These are phyloP conservation scores for Volucella bombylans DNA, from an alignment of 2,888 invertebrate genomes.

Conservation along the genomic window DNA sequence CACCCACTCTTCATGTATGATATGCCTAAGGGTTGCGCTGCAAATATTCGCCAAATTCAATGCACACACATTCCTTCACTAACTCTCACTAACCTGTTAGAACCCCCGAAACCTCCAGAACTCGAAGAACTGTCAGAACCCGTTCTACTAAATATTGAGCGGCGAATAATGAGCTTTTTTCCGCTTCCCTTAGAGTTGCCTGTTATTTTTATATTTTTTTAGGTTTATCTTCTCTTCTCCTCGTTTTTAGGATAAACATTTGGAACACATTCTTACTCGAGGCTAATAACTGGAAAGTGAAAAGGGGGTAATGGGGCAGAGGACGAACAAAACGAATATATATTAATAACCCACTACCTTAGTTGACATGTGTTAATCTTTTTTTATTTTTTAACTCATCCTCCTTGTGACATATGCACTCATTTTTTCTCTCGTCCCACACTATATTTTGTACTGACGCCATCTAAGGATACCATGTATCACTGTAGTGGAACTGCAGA, in stretches of 20 bases:
- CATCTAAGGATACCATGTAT: too few species aligned
- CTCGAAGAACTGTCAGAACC: too few species aligned
- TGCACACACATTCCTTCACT: background rate
- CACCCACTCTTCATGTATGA: too few species aligned
- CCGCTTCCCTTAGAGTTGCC: too few species aligned
- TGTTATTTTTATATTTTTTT: too few species aligned
- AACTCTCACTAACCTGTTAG: background rate
- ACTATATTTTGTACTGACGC: too few species aligned
- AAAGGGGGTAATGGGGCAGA: background rate
- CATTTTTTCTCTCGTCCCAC: constrained; percentile 36
- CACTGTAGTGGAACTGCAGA: background rate
- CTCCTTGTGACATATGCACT: constrained; percentile 43
- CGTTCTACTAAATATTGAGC: too few species aligned
- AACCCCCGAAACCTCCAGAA: background rate
- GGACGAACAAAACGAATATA: background rate
- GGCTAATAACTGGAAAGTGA: constrained; percentile 39
- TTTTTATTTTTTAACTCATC: constrained; percentile 13
- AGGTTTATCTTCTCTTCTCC: background rate
- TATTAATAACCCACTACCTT: constrained; percentile 6
- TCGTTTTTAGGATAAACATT: constrained; percentile 27
- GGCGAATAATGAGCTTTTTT: constrained; percentile 58
- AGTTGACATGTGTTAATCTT: constrained; percentile 29
- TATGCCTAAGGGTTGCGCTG: too few species aligned
- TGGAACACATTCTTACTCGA: constrained; percentile 45
- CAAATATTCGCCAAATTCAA: too few species aligned